Evolutionary conservation across 2,888 invertebrate species (phyloP).

Genomic region (Leucoma salicis): DNA sequence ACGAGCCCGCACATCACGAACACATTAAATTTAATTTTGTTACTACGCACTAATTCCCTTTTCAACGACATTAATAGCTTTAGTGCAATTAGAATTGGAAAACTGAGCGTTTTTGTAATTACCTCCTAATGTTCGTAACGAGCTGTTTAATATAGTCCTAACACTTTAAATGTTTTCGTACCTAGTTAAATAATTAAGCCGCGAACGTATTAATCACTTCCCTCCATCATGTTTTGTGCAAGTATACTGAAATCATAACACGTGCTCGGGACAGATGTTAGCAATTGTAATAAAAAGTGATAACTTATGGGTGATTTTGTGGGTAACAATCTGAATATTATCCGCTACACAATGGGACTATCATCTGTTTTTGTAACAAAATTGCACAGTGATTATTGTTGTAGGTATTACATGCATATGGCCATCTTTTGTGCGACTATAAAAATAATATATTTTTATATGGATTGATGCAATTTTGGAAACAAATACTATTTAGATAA

Average conservation of each 20-base stretch:
- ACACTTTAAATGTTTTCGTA: conserved; percentile 50
- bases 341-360: conserved; percentile 55
- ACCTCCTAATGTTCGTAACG: conserved; percentile 57
- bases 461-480: too few species aligned
- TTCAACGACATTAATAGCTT: conserved; percentile 51
- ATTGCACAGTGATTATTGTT: conserved; percentile 21
- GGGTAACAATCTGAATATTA: conserved; percentile 46
- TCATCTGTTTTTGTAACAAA: conserved; percentile 43
- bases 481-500: too few species aligned
- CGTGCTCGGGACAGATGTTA: conserved; percentile 57
- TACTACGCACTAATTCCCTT: conserved; percentile 43
- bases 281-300: conserved; percentile 48
- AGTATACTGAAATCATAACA: conserved; percentile 34
- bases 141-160: conserved; percentile 35
- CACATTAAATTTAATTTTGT: conserved; percentile 48
- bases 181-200: conserved; percentile 47
- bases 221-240: conserved; percentile 32
- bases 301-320: conserved; percentile 48
- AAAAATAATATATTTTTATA: too few species aligned
- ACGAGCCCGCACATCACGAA: conserved; percentile 49
- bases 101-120: conserved; percentile 61
- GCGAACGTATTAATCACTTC: conserved; percentile 38
- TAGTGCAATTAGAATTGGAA: conserved; percentile 35
- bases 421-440: conserved; percentile 21
- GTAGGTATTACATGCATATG: conserved; percentile 24